A percentile compares a stretch with the other conserved stretches of the same genome.
phyloP scores from a whole-genome alignment of 2,113 vertebrate genomes.

The Pseudopipra pipra region DNA sequence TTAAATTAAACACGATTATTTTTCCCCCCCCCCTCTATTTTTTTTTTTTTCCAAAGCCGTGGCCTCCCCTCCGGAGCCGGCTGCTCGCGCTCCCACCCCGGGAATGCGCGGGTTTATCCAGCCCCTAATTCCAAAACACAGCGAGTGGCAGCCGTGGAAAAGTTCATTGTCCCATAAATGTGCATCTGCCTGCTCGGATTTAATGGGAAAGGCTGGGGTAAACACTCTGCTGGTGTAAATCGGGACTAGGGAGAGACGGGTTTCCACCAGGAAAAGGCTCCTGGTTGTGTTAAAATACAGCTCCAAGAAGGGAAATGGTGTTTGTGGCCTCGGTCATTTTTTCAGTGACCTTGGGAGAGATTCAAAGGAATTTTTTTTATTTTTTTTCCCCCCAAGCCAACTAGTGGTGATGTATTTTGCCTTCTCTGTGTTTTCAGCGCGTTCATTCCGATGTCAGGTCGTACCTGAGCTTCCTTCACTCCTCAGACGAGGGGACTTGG shows the following conservation, averaged over 20 bases:
- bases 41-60: neutral
- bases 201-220: neutral
- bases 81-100: neutral
- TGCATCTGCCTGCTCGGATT: neutral
- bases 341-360: neutral
- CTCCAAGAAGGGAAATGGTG: neutral
- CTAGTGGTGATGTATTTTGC: neutral
- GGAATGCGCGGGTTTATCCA: neutral
- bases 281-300: neutral
- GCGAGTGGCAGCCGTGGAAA: neutral
- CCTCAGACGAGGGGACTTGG: accelerated
- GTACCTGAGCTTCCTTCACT: neutral
- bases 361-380: neutral
- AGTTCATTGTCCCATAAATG: slow-evolving; percentile 1
- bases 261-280: neutral
- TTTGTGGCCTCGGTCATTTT: neutral
- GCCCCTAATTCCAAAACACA: neutral
- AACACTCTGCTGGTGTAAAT: neutral
- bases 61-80: slow-evolving; percentile 38
- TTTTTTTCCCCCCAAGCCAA: neutral
- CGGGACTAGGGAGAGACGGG: neutral
- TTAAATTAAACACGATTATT: slow-evolving; percentile 80
- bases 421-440: neutral
- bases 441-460: accelerated
- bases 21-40: neutral